A percentile compares a stretch with the other conserved stretches of the same genome.
Conservation (phyloP, 2,113 vertebrate genomes). For the Chloroceryle aenea region DNA sequence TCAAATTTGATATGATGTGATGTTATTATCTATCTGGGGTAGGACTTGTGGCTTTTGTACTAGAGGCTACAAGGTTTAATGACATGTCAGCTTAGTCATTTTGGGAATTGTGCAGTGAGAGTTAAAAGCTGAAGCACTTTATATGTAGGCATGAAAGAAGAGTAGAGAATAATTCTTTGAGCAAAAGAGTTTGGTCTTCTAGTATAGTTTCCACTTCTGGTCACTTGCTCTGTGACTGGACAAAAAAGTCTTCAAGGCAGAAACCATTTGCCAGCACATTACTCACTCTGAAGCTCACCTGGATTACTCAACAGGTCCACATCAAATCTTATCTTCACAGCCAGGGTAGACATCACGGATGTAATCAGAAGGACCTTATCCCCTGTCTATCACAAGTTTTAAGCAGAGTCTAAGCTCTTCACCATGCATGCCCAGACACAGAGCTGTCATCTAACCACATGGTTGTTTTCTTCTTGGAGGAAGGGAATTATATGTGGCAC, state of each 20-base stretch:
- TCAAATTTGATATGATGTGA: neutral
- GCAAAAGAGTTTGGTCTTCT: neutral
- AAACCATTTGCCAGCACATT: neutral
- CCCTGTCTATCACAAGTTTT: neutral
- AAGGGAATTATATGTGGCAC: neutral
- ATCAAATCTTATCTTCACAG: conserved; percentile 26
- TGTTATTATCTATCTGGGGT: neutral
- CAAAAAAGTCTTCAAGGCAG: neutral
- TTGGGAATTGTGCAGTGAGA: neutral
- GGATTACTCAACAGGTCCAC: neutral
- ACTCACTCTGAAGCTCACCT: neutral
- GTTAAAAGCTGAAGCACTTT: neutral
- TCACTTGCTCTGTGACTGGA: neutral
- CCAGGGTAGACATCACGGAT: neutral
- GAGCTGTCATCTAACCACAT: neutral
- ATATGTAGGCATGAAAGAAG: neutral
- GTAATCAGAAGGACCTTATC: conserved; percentile 25
- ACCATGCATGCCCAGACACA: neutral
- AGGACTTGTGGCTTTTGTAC: neutral
- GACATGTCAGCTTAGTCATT: neutral
- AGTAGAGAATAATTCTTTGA: neutral
- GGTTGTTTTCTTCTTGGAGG: neutral
- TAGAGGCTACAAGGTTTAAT: neutral
- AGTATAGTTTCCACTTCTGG: neutral
- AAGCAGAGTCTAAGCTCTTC: neutral